Evolutionary conservation across 2,113 vertebrate species (phyloP), one percentile per base, ranked within the genome.

Genomic region (Butorides virescens): DNA sequence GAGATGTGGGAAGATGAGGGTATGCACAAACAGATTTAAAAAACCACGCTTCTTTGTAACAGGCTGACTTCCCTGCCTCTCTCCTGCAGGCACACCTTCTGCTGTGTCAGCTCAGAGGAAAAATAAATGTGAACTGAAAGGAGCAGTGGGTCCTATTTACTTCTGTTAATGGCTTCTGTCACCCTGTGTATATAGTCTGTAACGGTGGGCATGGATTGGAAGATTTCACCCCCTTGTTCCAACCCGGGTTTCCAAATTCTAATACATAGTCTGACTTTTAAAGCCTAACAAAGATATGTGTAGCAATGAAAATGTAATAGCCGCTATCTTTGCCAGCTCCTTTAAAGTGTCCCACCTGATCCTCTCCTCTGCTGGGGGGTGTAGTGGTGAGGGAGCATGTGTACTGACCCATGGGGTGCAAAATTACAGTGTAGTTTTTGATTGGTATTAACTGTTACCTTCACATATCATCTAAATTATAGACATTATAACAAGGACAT

Each of bases 1-100:
- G 91, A 99, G 99, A 95, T 99, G 99, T 92, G 99, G 99, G 27
- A 99, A 99, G 94, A 99, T 99, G 99, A 99, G 98, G 99, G 99
- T 99, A 98, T 8, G 98, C 95, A n/a, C 53, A 37, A 61, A 42
- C 52, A 13, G 32, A 5, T 52, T 47, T 49, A 4, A 27, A 44
- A 75, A 55, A 1, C n/a, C n/a, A 22, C 4, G 0, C 52, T 68
- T 55, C 50, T 72, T 37, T 65, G 53, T 73, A 76, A 10, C 49
- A 22, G 61, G 22, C 49, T 86, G 65, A 21, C n/a, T 89, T 44
- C 36, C 44, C 47, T 81, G 62, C 71, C 53, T 90, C 53, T 85
- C 61, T 52, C 46, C 44, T 59, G 8, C 14, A 49, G 85, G 50
- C 39, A 63, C 23, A 10, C 26, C 61, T 72, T 80, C 86, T 72